Evolutionary conservation across 1,140 invertebrate genomes (phyloP).

Genomic region (Cepaea nemoralis): DNA sequence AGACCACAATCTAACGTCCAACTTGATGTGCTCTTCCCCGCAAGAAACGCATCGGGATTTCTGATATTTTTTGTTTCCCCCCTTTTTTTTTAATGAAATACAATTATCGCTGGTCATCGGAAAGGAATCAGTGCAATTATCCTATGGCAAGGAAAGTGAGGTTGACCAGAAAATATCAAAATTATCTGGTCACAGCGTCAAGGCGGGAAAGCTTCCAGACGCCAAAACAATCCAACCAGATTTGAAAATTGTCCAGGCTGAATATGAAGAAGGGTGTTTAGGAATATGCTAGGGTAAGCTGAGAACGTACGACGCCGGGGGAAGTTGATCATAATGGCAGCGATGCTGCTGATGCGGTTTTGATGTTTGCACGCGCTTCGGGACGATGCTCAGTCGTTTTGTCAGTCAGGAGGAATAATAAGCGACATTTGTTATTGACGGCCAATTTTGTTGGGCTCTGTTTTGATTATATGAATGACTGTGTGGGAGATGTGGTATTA

Average conservation of each 20-base stretch:
- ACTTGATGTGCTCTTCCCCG: conserved; percentile 1
- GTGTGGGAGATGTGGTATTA: background rate
- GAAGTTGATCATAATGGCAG: background rate
- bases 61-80: too few relatives aligned
- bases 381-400: background rate
- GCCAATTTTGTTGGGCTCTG: conserved; percentile 10
- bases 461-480: background rate
- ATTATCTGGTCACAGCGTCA: conserved; percentile 34
- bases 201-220: conserved; percentile 24
- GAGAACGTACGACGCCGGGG: background rate
- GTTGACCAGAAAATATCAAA: conserved; percentile 1
- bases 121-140: conserved; percentile 9
- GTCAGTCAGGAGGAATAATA: conserved; percentile 25
- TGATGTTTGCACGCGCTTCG: conserved; percentile 2
- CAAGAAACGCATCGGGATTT: conserved; percentile 19
- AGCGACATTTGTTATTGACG: conserved; percentile 22
- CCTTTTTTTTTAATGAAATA: conserved; percentile 26
- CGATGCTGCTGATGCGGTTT: conserved; percentile 12
- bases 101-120: conserved; percentile 35
- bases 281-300: conserved; percentile 24
- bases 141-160: background rate
- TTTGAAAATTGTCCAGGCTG: conserved; percentile 35
- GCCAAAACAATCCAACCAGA: conserved; percentile 21
- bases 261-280: conserved; percentile 26
- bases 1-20: background rate